A percentile compares a stretch with the other conserved stretches of the same genome.
Evolutionary conservation across 2,113 vertebrate species (phyloP).

Genomic region (Plotosus lineatus): DNA sequence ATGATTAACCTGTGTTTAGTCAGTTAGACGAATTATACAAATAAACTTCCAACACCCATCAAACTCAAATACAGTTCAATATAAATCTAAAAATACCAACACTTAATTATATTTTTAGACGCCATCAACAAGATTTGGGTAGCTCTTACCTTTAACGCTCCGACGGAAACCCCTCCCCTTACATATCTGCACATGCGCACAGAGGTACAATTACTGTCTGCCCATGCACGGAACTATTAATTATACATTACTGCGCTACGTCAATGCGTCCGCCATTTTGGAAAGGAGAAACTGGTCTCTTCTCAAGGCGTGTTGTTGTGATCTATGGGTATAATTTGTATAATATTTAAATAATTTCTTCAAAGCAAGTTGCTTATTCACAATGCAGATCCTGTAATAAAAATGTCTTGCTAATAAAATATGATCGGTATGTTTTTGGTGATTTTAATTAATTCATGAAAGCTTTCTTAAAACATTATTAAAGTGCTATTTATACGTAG

Average conservation of each 20-base stretch:
- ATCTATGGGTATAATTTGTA: not conserved
- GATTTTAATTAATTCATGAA: not conserved
- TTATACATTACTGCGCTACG: not conserved
- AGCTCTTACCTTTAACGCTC: slow-evolving; percentile 69
- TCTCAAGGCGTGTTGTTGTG: too few species aligned
- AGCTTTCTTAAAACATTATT: not conserved
- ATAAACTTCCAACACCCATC: not conserved
- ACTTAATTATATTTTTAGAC: not conserved
- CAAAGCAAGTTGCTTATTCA: not conserved
- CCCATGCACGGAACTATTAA: slow-evolving; percentile 65
- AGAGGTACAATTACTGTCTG: slow-evolving; percentile 32
- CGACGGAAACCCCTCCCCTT: slow-evolving; percentile 65
- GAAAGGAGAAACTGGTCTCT: not conserved
- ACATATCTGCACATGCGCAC: not conserved
- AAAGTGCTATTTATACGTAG: not conserved
- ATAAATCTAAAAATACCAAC: too few species aligned
- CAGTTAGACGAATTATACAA: not conserved
- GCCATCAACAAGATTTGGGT: slow-evolving; percentile 27
- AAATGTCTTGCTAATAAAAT: not conserved
- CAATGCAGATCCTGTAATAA: not conserved
- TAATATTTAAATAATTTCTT: not conserved
- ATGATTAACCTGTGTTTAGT: not conserved
- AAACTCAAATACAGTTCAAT: too few species aligned
- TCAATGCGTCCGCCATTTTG: not conserved
- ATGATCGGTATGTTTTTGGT: not conserved